Percentiles rank a stretch among this genome's conserved stretches.
Evolutionary conservation across 2,888 invertebrate species (phyloP).

Genomic region (Drosophila nr. fundita): DNA sequence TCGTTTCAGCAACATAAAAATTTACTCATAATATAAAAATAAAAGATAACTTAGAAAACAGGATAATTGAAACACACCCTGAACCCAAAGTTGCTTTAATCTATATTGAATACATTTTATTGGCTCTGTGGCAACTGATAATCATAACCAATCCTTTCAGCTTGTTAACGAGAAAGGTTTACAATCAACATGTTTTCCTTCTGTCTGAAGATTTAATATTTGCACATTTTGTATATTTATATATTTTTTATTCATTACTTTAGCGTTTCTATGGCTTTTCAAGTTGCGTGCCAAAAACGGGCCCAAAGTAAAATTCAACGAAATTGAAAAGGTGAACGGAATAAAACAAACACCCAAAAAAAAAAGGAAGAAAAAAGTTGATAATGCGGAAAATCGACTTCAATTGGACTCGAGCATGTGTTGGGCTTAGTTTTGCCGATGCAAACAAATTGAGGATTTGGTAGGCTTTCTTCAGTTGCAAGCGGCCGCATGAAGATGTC

Average conservation of each 20-base stretch:
- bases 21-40: neutral
- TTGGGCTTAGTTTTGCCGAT: slow-evolving; percentile 34
- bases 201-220: slow-evolving; percentile 9
- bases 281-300: slow-evolving; percentile 1
- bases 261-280: slow-evolving; percentile 27
- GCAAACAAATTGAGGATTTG: slow-evolving; percentile 29
- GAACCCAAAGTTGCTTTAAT: neutral
- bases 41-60: slow-evolving; percentile 1
- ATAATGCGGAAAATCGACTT: slow-evolving; percentile 47
- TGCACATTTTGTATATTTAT: neutral
- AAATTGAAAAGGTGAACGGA: slow-evolving; percentile 9
- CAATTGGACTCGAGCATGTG: slow-evolving; percentile 35
- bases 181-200: neutral
- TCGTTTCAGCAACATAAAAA: slow-evolving; percentile 29
- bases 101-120: neutral
- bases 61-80: slow-evolving; percentile 4
- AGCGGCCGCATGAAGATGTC: slow-evolving; percentile 12
- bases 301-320: slow-evolving; percentile 27
- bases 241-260: slow-evolving; percentile 5
- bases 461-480: slow-evolving; percentile 17
- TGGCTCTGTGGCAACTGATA: neutral
- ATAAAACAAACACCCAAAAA: neutral
- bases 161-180: neutral
- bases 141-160: neutral
- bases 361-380: slow-evolving; percentile 16